Evolutionary conservation across 1,140 invertebrate species (phyloP), one percentile per base, ranked within the genome.

Genomic region (Bradysia coprophila): DNA sequence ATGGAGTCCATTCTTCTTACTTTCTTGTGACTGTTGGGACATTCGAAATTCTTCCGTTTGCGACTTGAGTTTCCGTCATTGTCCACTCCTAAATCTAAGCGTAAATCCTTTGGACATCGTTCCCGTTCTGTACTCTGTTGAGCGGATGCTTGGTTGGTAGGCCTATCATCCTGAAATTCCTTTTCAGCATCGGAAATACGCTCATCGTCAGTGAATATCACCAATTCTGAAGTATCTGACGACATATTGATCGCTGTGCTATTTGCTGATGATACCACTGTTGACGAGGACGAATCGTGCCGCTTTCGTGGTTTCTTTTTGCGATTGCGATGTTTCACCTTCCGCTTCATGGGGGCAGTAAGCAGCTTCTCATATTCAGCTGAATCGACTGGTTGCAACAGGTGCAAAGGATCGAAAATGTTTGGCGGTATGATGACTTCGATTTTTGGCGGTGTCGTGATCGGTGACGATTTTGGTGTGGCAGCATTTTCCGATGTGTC

Each of bases 391-490:
- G 75, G 79, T 50, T 79, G 78, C 50, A 77, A 76, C 37, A 95
- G 61, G 63, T 92, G 90, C 18, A 95, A 59, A 2, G 91, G 90
- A 66, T 95, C 91, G 48, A 78, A 72, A 44, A 90, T 88, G 62
- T 95, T 91, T 22, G 81, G 81, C 38, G 90, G 90, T 54, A 94
- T 90, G 21, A 90, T 82, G 1, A 94, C 87, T 61, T 91, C 82
- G 42, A 93, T 78, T 50, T 76, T 75, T 42, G 79, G 82, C 51
- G 80, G 81, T 40, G 82, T 75, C 41, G 84, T 74, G 34, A 78
- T 75, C 24, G 88, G 86, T 34, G 81, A 86, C n/a, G 86, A 85
- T 31, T 90, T 56, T 2, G 89, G 90, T 8, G 89, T 92, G 1
- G 81, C 76, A 23, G 85, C 81, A 65, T 90, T 91, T 66, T 88